phyloP scores from a whole-genome alignment of 1,140 invertebrate species.

The Drosophila kurseongensis region DNA sequence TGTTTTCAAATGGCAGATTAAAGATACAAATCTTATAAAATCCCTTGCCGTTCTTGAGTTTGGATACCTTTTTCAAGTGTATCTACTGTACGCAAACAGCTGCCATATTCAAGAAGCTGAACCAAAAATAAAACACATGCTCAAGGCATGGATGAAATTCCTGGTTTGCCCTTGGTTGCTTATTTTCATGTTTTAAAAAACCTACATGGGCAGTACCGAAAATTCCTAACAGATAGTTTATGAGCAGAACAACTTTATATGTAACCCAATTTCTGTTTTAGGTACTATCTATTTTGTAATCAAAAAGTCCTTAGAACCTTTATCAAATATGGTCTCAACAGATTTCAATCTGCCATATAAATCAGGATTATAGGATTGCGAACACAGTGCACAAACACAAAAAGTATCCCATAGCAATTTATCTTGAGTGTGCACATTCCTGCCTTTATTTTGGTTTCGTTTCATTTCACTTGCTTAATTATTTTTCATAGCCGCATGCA shows the following conservation, averaged over 20 bases:
- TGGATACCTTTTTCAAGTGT: slow-evolving; percentile 9
- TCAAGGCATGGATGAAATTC: not conserved
- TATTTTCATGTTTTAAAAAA: not conserved
- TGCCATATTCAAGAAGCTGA: slow-evolving; percentile 7
- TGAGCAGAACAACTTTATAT: too few relatives aligned
- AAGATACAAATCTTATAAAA: slow-evolving; percentile 28
- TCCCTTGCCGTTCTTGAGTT: not conserved
- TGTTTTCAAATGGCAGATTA: slow-evolving; percentile 33
- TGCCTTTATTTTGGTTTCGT: slow-evolving; percentile 57
- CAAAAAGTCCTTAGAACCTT: too few relatives aligned
- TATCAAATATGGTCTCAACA: too few relatives aligned
- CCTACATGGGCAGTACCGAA: not conserved
- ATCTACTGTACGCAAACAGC: not conserved
- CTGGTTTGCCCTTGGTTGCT: not conserved
- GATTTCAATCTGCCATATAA: too few relatives aligned
- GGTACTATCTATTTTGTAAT: too few relatives aligned
- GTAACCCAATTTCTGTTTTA: too few relatives aligned
- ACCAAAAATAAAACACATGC: slow-evolving; percentile 23
- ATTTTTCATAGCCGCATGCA: slow-evolving; percentile 56
- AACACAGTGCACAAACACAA: slow-evolving; percentile 6
- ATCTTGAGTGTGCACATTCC: slow-evolving; percentile 80
- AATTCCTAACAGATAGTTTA: not conserved
- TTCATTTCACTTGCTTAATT: slow-evolving; percentile 67
- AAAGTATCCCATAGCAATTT: slow-evolving; percentile 63
- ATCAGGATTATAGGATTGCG: slow-evolving; percentile 1